Conservation (phyloP, 2,888 invertebrate species). For the Acrobeloides nanus region DNA sequence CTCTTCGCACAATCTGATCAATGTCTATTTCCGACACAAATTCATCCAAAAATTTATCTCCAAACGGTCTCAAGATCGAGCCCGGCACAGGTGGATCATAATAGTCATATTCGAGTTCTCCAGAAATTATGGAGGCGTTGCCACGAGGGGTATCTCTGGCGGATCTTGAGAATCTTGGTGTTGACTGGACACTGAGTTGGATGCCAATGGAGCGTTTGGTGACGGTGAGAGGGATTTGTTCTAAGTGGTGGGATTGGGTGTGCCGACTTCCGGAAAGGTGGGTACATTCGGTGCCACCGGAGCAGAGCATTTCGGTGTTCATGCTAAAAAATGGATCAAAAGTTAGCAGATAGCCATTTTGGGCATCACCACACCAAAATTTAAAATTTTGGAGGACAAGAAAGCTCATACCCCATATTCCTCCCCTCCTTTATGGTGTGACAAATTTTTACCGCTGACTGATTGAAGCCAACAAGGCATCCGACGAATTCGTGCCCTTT, state of each 20-base stretch:
- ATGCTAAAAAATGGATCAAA: constrained; percentile 18
- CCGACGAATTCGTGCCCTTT: too few relatives aligned
- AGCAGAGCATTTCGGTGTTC: constrained; percentile 43
- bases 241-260: neutral
- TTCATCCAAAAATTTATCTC: constrained; percentile 16
- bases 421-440: too few relatives aligned
- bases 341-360: too few relatives aligned
- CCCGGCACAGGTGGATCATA: constrained; percentile 41
- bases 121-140: constrained; percentile 11
- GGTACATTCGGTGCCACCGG: constrained; percentile 44
- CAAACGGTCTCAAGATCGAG: constrained; percentile 31
- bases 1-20: constrained; percentile 32
- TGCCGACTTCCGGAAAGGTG: too few relatives aligned
- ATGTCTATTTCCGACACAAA: constrained; percentile 45
- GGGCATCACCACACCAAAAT: too few relatives aligned
- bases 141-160: constrained; percentile 11
- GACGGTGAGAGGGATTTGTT: constrained; percentile 6
- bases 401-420: too few relatives aligned
- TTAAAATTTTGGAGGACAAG: too few relatives aligned
- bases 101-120: constrained; percentile 41
- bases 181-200: constrained; percentile 41
- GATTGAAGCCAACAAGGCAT: too few relatives aligned
- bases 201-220: constrained; percentile 42
- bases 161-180: constrained; percentile 31
- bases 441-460: too few relatives aligned